Base-by-base conservation (phyloP, 35 echinoderm and acorn worm species). In the Diadema setosum region DNA sequence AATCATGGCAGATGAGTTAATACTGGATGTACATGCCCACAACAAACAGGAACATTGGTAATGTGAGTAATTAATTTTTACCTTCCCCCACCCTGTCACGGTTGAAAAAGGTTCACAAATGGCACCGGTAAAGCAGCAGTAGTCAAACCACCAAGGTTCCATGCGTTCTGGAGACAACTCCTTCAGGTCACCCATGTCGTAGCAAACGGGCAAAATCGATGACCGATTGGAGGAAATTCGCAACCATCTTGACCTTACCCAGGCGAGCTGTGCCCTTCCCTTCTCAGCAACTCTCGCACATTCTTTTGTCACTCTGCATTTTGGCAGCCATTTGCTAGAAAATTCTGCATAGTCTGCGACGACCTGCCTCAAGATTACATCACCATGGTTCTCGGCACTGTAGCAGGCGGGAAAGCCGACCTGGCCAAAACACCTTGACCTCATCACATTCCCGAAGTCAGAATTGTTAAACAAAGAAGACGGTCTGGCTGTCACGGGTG, bases 401-500 rank as follows among this genome's bases (percentile, higher is more conserved):
- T 78, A 78, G 40, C 73, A 78, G 25, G 39, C 40, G 29, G 73
- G 73, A 24, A 78, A 78, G 0, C 67, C 67, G 35, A 73, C 39
- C 30, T 44, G 27, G n/a, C 73, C 44, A 33, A 9, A 35, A 41
- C 73, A 78, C 0, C 37, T 34, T 9, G 73, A 78, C 73, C 39
- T 78, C n/a, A 78, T 78, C 39, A 78, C 25, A 35, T 78, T 31
- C 39, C 73, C 27, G 25, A 78, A 78, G 27, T 78, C 26, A 3
- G 73, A 78, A 78, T 78, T 78, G 37, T 78, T 78, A 41, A 78
- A 78, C 34, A 78, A 21, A 78, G 73, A 78, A 42, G 73, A 78
- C 8, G 35, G 35, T 1, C 24, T 78, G 40, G 37, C 73, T 36
- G 73, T 41, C 40, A 78, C 73, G 12, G 63, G 8, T 33, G 63